Conservation (phyloP, 1,140 invertebrate species). For the Oreohelix idahoensis region DNA sequence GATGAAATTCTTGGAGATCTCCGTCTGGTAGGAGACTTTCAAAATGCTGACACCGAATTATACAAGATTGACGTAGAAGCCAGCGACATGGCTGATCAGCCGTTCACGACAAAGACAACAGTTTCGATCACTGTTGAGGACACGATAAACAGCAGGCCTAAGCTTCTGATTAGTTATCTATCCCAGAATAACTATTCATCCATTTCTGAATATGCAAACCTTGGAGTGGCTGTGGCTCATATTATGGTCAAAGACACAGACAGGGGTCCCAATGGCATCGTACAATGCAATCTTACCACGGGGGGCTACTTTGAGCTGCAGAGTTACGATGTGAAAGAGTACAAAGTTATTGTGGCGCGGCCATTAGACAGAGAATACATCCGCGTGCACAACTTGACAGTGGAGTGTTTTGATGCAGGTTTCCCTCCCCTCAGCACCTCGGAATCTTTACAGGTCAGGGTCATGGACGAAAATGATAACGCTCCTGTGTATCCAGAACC, state of each 20-base stretch:
- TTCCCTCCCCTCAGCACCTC: conserved; percentile 82
- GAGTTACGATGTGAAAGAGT: conserved; percentile 60
- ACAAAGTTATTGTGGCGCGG: conserved; percentile 70
- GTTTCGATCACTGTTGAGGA: conserved; percentile 66
- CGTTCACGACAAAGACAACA: conserved; percentile 56
- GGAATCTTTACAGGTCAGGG: conserved; percentile 84
- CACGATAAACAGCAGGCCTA: conserved; percentile 66
- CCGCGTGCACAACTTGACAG: conserved; percentile 83
- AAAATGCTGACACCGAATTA: conserved; percentile 50
- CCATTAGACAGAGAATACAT: conserved; percentile 85
- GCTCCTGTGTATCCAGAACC: conserved; percentile 80
- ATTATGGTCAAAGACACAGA: conserved; percentile 61
- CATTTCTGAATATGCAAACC: conserved; percentile 57
- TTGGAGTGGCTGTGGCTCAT: conserved; percentile 61
- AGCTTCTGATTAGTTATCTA: conserved; percentile 60
- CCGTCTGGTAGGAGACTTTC: conserved; percentile 50
- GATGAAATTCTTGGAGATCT: conserved; percentile 56
- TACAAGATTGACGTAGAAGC: conserved; percentile 57
- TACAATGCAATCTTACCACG: conserved; percentile 53
- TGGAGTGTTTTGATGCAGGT: conserved; percentile 85
- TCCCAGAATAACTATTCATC: conserved; percentile 45
- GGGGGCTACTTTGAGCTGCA: conserved; percentile 60
- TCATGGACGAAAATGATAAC: conserved; percentile 93
- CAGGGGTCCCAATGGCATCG: conserved; percentile 59
- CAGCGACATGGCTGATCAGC: conserved; percentile 52